Base-by-base conservation (phyloP, 2,797 vertebrate species). In the Enteromius radiatus region DNA sequence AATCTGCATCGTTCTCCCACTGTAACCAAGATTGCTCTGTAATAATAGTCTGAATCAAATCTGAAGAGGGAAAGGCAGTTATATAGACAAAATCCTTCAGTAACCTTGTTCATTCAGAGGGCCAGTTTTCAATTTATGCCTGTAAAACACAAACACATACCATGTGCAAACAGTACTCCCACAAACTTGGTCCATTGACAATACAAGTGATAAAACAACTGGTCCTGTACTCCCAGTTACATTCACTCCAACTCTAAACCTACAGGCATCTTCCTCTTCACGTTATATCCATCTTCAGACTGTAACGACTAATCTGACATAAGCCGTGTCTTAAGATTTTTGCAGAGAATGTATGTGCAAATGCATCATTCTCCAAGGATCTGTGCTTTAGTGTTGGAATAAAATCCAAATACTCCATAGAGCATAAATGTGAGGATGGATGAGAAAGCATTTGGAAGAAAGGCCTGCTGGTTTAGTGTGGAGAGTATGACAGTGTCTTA, bases 301-400 rank as follows among this genome's bases (percentile, higher is more conserved):
- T 38, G 41, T 10, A 23, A 21, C 26, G 3, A 38, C 36, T 23
- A 80, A 31, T 70, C 49, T 15, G 54, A 77, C 14, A 31, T 3
- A 26, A 31, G 41, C 52, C 8, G 21, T 23, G 0, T n/a, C 23
- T 38, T 12, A 49, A 45, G 9, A 65, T n/a, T 69, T 78, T 47
- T 68, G 47, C 38, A 33, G 47, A 63, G 23, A 84, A 67, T 41
- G n/a, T 28, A 84, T 88, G 85, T 87, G 83, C 80, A 87, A 82
- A 88, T 76, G 89, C 83, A 86, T 78, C 83, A 88, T 91, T 90
- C 90, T 92, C 88, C 90, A 77, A 83, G 88, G 90, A 90, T 91
- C 89, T 90, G 89, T 91, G 89, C 90, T 91, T 80, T 31, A 85
- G 87, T 92, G 86, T 92, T 43, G 23, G 14, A 52, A 78, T 56